Conservation (phyloP, 2,888 invertebrate species). For the Laspeyria flexula region DNA sequence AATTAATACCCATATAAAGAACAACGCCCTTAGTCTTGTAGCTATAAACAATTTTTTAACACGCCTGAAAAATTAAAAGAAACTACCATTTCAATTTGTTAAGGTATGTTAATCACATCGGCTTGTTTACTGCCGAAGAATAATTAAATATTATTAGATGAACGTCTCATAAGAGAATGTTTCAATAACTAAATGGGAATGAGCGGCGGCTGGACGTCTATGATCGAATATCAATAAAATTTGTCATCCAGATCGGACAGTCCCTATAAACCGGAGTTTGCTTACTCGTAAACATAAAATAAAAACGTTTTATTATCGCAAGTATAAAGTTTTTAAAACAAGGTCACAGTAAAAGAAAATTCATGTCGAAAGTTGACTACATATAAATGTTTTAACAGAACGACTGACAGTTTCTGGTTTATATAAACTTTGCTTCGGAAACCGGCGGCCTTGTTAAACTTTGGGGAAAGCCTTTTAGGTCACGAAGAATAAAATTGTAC, state of each 20-base stretch:
- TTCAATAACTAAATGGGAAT: not conserved
- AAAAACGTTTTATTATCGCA: constrained; percentile 68
- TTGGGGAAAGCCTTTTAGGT: constrained; percentile 66
- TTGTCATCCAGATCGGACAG: constrained; percentile 55
- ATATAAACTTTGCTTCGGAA: constrained; percentile 64
- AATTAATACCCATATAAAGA: constrained; percentile 18
- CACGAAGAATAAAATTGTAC: constrained; percentile 58
- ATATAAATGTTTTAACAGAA: constrained; percentile 54
- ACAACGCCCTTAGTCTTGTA: constrained; percentile 14
- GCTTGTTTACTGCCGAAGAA: constrained; percentile 1
- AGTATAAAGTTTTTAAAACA: constrained; percentile 65
- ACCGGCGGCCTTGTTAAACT: constrained; percentile 65
- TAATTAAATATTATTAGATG: constrained; percentile 1
- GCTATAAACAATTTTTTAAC: constrained; percentile 16
- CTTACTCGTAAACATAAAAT: constrained; percentile 69
- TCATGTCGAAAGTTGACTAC: constrained; percentile 63
- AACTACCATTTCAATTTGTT: constrained; percentile 11
- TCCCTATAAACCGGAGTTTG: constrained; percentile 59
- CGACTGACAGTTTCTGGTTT: constrained; percentile 63
- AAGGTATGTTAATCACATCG: constrained; percentile 15
- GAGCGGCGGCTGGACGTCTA: constrained; percentile 8
- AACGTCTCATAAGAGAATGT: not conserved
- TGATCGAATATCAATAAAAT: constrained; percentile 62
- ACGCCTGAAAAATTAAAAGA: constrained; percentile 17
- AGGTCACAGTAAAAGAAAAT: constrained; percentile 66